Evolutionary conservation across 2,113 vertebrate species (phyloP).

Genomic region (Equus przewalskii): DNA sequence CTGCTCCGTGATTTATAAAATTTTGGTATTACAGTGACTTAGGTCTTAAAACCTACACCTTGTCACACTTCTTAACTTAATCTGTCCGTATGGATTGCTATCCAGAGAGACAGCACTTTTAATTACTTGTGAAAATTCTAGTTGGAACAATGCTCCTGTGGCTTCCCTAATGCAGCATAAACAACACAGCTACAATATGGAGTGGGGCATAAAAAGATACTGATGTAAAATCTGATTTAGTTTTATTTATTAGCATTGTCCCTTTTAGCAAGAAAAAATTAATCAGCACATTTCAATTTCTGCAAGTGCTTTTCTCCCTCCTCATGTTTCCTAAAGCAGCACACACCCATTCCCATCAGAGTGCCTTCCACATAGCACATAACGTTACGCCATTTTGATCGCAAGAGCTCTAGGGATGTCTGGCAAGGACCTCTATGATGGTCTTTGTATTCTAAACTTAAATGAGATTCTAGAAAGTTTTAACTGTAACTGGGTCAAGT

Average conservation of each 20-base stretch:
- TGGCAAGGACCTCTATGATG: not conserved
- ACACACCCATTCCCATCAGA: not conserved
- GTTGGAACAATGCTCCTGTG: not conserved
- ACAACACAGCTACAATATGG: not conserved
- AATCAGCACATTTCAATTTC: not conserved
- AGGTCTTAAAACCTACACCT: not conserved
- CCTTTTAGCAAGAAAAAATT: not conserved
- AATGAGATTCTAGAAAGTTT: not conserved
- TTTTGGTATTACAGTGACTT: not conserved
- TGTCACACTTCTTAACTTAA: not conserved
- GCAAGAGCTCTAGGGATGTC: not conserved
- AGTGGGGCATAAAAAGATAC: not conserved
- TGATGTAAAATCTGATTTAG: not conserved
- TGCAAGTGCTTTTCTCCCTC: not conserved
- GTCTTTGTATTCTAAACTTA: not conserved
- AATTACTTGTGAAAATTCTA: slow-evolving; percentile 6
- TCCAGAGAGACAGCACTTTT: not conserved
- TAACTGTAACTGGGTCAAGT: not conserved
- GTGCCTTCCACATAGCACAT: fast-evolving
- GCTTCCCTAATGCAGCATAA: not conserved
- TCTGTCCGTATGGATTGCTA: not conserved
- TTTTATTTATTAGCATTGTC: not conserved
- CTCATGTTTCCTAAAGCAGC: not conserved
- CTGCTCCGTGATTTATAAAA: not conserved
- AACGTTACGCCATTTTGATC: fast-evolving